phyloP scores from a whole-genome alignment of 2,888 invertebrate species.

The Spialia ferax region DNA sequence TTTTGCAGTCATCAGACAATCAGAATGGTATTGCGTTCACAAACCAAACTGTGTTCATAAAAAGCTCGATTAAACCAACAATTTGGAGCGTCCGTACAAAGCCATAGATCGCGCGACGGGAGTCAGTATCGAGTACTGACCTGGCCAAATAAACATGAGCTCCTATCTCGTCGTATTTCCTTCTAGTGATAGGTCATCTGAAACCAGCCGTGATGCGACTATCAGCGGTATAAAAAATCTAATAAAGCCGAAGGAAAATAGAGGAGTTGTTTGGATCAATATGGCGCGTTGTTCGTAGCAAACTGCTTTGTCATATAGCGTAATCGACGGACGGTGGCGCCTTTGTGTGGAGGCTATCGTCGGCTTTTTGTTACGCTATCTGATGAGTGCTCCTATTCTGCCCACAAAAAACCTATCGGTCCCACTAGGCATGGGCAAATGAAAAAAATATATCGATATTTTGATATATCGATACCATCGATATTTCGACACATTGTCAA shows the following conservation, averaged over 20 bases:
- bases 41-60: constrained; percentile 70
- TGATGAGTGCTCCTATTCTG: constrained; percentile 85
- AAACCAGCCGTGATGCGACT: constrained; percentile 56
- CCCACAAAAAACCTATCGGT: constrained; percentile 72
- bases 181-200: constrained; percentile 45
- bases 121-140: constrained; percentile 60
- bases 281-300: constrained; percentile 81
- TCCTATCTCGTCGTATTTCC: constrained; percentile 17
- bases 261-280: constrained; percentile 83
- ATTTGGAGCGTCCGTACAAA: constrained; percentile 73
- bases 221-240: constrained; percentile 69
- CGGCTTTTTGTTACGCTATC: constrained; percentile 82
- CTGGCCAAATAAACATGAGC: constrained; percentile 46
- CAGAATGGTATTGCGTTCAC: constrained; percentile 61
- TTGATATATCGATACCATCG: too few species aligned
- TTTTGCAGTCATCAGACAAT: constrained; percentile 59
- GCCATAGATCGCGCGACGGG: constrained; percentile 80
- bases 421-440: too few species aligned
- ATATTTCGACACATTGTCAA: too few species aligned
- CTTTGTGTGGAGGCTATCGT: constrained; percentile 78
- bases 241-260: constrained; percentile 81
- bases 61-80: constrained; percentile 83
- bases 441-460: too few species aligned
- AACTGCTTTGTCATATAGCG: constrained; percentile 85
- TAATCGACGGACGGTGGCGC: constrained; percentile 84